Evolutionary conservation across 2,797 vertebrate genomes (phyloP), one percentile per base, ranked within the genome.

Genomic region (Sebastes taczanowskii): DNA sequence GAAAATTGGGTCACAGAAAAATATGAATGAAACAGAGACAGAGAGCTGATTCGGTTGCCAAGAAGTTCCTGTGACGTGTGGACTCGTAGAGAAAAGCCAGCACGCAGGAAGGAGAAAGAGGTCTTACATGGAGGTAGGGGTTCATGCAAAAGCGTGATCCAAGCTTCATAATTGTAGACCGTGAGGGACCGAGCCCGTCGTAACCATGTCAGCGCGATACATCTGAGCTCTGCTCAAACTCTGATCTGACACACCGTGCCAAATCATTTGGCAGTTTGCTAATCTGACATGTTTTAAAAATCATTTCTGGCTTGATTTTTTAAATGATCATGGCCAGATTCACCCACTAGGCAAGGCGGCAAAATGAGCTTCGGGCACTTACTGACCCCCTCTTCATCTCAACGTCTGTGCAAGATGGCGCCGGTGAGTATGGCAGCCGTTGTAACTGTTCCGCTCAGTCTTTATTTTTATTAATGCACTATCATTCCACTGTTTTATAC

Each of bases 1-100:
- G 78, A 82, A 91, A 95, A 94, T 84, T 91, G 89, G 91, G 91
- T 95, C 89, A 92, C 70, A 83, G 78, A 82, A 87, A 91, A 91
- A 90, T 90, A 80, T 94, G 91, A 94, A 95, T 95, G 90, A 91
- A 94, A 91, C 77, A 61, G 77, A 60, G 55, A 78, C 60, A 78
- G 68, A 55, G 88, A 74, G 82, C 46, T 59, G 72, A 88, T 90
- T 84, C 7, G 63, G 92, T 91, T 93, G 89, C 88, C 90, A 91
- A 91, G 89, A 86, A 90, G 79, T 91, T 71, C 77, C 78, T 56
- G 82, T 90, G 89, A 92, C 74, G 85, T 84, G 78, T 74, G 27
- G 4, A 77, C 27, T 64, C 7, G 22, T 63, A 77, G 71, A 86
- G 74, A 81, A 88, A 81, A 84, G 78, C 68, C 66, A 78, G 68